Evolutionary conservation across 2,888 invertebrate species (phyloP), one percentile per base, ranked within the genome.

Genomic region (Mimumesa dahlbomi): DNA sequence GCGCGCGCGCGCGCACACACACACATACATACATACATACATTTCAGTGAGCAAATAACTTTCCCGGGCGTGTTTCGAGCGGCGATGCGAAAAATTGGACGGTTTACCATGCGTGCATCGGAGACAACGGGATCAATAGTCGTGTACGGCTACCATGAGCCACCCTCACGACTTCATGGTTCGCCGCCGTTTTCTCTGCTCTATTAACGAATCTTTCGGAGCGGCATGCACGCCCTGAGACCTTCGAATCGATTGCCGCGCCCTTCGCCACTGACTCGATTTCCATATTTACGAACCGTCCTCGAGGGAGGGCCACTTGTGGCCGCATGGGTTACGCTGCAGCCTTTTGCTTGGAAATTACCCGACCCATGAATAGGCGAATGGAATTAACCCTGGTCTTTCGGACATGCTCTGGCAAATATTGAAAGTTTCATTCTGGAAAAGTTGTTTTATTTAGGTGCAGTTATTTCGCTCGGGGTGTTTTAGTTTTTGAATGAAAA

Each of bases 261-360:
- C 19, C 52, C 25, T 40, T 36, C 25, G 22, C 40, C 16, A n/a
- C 22, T 22, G n/a, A 40, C 52, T 40, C 52, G 38, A 52, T 52
- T 52, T 52, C 52, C 52, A 52, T 52, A 52, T 52, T 52, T 52
- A 52, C 52, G 52, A 40, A 22, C 11, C 31, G 13, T 22, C 16
- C 31, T 3, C 48, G 2, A 29, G 48, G 1, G n/a, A 2, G 14
- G 2, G 9, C 7, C 13, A 31, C 18, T 16, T 11, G 31, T 31
- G 40, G 40, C 14, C 18, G 2, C 5, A 4, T 16, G 40, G 16
- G 18, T 16, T 16, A 16, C 16, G 11, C 6, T 2, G 40, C 2
- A 16, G 14, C 5, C 34, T 34, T 40, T 40, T 40, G 2, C 16
- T 40, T 18, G 40, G 16, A 3, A 34, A 34, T n/a, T n/a, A n/a